Percentiles rank a stretch among this genome's conserved stretches.
Evolutionary conservation across 2,888 invertebrate genomes (phyloP).

Genomic region (Pachymerium ferrugineum): DNA sequence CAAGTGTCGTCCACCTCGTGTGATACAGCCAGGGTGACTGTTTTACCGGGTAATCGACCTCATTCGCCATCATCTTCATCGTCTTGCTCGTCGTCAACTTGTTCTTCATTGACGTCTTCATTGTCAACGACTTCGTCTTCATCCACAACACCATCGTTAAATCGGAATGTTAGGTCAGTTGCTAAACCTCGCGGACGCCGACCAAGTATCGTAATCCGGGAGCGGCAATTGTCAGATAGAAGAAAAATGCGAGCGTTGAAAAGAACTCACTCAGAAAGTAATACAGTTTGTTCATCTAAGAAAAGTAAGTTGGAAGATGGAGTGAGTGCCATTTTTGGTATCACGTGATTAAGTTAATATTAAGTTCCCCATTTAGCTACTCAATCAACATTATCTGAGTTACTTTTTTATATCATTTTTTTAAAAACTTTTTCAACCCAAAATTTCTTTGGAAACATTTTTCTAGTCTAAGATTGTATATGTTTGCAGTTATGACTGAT

Average conservation of each 20-base stretch:
- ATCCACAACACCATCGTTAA: neutral
- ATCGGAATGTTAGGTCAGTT: neutral
- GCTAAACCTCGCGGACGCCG: neutral
- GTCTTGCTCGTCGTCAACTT: neutral
- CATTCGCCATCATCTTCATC: neutral
- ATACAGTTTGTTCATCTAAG: constrained; percentile 30
- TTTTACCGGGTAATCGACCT: too few relatives aligned
- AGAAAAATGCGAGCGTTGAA: constrained; percentile 37
- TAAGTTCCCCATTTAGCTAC: too few relatives aligned
- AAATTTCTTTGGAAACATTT: neutral
- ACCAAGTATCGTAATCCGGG: neutral
- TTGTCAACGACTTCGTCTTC: constrained; percentile 25
- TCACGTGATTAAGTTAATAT: too few relatives aligned
- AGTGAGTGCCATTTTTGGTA: neutral
- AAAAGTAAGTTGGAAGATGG: constrained; percentile 32
- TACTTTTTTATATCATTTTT: neutral
- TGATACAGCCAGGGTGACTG: too few relatives aligned
- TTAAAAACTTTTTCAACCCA: neutral
- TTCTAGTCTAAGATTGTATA: neutral
- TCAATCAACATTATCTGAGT: neutral
- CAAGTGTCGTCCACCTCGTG: neutral
- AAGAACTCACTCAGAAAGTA: constrained; percentile 37
- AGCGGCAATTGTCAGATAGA: neutral
- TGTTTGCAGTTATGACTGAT: neutral
- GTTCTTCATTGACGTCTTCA: neutral